Evolutionary conservation across 1,140 invertebrate species (phyloP).

Genomic region (Drosophila quadrilineata): DNA sequence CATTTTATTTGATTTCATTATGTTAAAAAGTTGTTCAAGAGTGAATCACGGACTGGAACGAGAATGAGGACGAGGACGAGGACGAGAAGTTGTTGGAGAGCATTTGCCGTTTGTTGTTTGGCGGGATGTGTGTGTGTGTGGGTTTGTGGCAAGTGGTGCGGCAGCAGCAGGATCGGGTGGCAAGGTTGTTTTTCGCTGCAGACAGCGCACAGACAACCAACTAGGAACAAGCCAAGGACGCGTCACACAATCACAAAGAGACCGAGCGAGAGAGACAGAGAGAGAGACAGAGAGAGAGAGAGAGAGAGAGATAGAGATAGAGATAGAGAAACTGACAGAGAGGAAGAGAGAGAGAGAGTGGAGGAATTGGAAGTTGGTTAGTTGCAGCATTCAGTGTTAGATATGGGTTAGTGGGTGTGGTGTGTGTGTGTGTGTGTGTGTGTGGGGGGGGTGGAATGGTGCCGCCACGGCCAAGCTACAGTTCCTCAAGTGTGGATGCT

Average conservation of each 20-base stretch:
- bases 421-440: no score
- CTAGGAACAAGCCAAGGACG: constrained; percentile 25
- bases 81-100: constrained; percentile 32
- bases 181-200: constrained; percentile 39
- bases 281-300: neutral
- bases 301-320: constrained; percentile 3
- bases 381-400: no score
- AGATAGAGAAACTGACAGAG: neutral
- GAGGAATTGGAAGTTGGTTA: neutral
- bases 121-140: neutral
- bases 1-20: constrained; percentile 80
- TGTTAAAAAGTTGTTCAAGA: constrained; percentile 78
- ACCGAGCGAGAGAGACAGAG: neutral
- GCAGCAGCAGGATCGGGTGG: neutral
- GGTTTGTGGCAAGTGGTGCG: neutral
- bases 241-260: constrained; percentile 20
- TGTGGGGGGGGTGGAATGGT: no score
- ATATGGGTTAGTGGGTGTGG: no score
- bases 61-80: no score
- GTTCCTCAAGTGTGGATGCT: no score
- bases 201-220: constrained; percentile 60
- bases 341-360: neutral
- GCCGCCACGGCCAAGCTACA: no score
- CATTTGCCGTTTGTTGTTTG: no score
- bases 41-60: constrained; percentile 58